A percentile compares a stretch with the other conserved stretches of the same genome.
Conservation (phyloP, 1,140 invertebrate species). For the Trachymyrmex cornetzi region DNA sequence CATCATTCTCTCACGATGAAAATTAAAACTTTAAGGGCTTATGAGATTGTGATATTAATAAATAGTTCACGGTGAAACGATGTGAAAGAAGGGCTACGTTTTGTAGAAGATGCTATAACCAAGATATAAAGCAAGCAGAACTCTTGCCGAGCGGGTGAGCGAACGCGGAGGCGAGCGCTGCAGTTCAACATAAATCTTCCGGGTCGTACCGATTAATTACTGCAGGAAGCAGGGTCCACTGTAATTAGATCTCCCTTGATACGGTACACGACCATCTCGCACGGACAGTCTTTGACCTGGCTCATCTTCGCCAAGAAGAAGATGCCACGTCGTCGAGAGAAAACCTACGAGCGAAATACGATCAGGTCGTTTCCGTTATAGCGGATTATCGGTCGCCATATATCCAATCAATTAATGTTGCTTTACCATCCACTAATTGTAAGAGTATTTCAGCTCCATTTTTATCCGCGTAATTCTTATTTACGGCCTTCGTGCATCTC, state of each 20-base stretch:
- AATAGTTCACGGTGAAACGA: neutral
- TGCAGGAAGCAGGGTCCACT: constrained; percentile 75
- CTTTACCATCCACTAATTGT: neutral
- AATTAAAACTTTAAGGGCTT: neutral
- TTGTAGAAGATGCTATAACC: neutral
- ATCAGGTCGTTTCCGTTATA: constrained; percentile 24
- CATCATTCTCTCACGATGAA: neutral
- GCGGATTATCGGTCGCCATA: constrained; percentile 20
- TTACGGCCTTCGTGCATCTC: neutral
- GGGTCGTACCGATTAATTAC: constrained; percentile 80
- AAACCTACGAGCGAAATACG: constrained; percentile 37
- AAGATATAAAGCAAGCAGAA: constrained; percentile 53
- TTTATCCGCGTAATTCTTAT: neutral
- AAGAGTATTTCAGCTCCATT: neutral
- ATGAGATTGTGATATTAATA: neutral
- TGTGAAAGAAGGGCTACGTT: neutral
- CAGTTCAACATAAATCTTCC: constrained; percentile 72
- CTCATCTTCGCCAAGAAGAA: constrained; percentile 29
- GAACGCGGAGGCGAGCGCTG: constrained; percentile 15
- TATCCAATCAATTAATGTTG: constrained; percentile 28
- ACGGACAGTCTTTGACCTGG: constrained; percentile 66
- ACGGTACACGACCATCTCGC: constrained; percentile 70
- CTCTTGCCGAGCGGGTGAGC: neutral
- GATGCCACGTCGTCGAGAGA: constrained; percentile 1
- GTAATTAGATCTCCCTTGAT: constrained; percentile 80